Evolutionary conservation across 1,140 invertebrate genomes (phyloP).

Genomic region (Drosophila bocki): DNA sequence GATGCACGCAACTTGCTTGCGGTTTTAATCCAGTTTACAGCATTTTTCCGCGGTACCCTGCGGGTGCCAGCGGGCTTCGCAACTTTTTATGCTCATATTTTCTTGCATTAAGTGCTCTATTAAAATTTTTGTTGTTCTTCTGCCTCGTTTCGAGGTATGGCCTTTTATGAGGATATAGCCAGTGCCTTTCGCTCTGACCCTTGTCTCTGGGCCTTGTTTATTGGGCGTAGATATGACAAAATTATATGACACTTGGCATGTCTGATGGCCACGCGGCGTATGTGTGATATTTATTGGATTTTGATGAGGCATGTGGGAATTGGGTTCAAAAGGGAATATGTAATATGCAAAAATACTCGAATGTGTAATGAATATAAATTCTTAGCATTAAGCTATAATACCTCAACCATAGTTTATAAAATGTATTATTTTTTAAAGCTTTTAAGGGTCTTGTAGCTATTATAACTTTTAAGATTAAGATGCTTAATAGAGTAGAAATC

Average conservation of each 20-base stretch:
- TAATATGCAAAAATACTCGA: not conserved
- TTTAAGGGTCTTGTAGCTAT: not conserved
- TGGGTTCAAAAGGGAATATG: not conserved
- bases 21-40: slow-evolving; percentile 35
- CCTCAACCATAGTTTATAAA: no score
- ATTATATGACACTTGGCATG: slow-evolving; percentile 61
- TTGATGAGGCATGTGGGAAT: slow-evolving; percentile 34
- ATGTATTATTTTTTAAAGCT: not conserved
- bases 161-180: slow-evolving; percentile 8
- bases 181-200: slow-evolving; percentile 31
- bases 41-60: slow-evolving; percentile 20
- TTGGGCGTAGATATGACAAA: slow-evolving; percentile 46
- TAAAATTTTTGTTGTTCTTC: slow-evolving; percentile 60
- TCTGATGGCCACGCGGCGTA: slow-evolving; percentile 45
- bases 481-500: not conserved
- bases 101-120: slow-evolving; percentile 76
- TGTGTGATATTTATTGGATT: slow-evolving; percentile 68
- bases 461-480: no score
- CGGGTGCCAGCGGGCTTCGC: slow-evolving; percentile 8
- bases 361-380: slow-evolving; percentile 4
- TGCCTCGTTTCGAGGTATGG: slow-evolving; percentile 13
- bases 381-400: no score
- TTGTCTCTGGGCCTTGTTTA: slow-evolving; percentile 39
- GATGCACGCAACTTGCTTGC: slow-evolving; percentile 54
- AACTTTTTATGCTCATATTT: slow-evolving; percentile 71